Base-by-base conservation (phyloP, 2,888 invertebrate genomes). In the Therioaphis trifolii region DNA sequence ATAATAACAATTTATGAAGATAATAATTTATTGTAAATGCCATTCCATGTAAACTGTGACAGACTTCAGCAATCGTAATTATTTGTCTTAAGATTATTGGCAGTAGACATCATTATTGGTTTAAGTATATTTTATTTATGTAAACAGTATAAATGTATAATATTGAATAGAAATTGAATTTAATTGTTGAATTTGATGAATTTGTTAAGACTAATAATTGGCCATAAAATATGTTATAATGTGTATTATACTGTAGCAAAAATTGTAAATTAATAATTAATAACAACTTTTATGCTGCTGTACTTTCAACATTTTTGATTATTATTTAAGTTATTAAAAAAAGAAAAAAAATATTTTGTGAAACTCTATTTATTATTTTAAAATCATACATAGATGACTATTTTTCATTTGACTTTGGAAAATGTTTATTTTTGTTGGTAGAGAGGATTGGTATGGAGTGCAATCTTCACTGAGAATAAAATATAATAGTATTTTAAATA, bases 1-100 rank as follows among this genome's bases (percentile, higher is more conserved):
- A 75, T 21, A 40, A 43, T 14, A 46, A 27, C 2, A 43, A 49
- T 46, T n/a, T 68, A n/a, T n/a, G n/a, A n/a, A n/a, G n/a, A n/a
- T n/a, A n/a, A n/a, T n/a, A n/a, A n/a, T n/a, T n/a, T n/a, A n/a
- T 52, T 66, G 35, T 79, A 27, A 68, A 61, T 80, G 49, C 29
- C 80, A 80, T 80, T 80, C 61, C 80, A 80, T 61, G 29, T 72
- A 46, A 71, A 61, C 58, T 24, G 43, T 63, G 12, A 63, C 61
- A 63, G 43, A 69, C n/a, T 78, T n/a, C 18, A 61, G 35, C 29
- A n/a, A 35, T 7, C 43, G 15, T 79, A 58, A 12, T 12, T 69
- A 40, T 58, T 71, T 27, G 46, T 55, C 14, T 78, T 52, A 40
- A 27, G 24, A 29, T 15, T 75, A 55, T 40, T 55, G 7, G 12